A percentile compares a stretch with the other conserved stretches of the same genome.
Conservation (phyloP, 2,113 vertebrate genomes). For the Trogon surrucura region DNA sequence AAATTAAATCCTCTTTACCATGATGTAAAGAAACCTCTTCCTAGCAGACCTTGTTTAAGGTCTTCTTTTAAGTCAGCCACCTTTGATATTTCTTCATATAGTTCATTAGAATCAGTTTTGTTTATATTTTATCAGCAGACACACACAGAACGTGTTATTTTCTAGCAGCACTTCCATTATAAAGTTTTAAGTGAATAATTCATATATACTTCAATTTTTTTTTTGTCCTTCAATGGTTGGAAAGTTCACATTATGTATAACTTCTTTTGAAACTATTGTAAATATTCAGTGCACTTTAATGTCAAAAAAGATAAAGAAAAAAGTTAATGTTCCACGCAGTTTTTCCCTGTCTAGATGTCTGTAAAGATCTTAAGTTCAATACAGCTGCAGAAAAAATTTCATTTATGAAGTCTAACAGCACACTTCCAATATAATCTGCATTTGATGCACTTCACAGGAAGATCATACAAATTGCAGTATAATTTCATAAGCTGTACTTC, state of each 20-base stretch:
- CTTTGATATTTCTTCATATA: neutral
- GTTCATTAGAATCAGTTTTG: neutral
- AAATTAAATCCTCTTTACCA: neutral
- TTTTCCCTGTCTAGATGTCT: neutral
- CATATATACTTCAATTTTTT: neutral
- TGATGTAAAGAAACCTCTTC: neutral
- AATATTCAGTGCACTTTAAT: neutral
- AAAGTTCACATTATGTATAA: neutral
- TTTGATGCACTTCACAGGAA: neutral
- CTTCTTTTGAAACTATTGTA: neutral
- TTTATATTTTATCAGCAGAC: neutral
- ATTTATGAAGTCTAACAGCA: neutral
- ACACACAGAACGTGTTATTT: neutral
- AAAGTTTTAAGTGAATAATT: neutral
- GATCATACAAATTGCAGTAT: neutral
- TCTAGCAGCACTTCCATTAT: neutral
- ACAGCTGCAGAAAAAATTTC: neutral
- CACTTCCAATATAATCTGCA: neutral
- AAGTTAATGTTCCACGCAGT: neutral
- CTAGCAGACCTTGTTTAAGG: neutral
- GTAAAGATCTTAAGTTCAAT: neutral
- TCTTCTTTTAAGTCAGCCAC: neutral
- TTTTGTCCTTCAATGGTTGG: neutral
- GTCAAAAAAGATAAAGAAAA: neutral
- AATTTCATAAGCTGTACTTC: neutral